A percentile compares a stretch with the other conserved stretches of the same genome.
phyloP scores from a whole-genome alignment of 2,888 invertebrate species.

The Dryobota labecula region DNA sequence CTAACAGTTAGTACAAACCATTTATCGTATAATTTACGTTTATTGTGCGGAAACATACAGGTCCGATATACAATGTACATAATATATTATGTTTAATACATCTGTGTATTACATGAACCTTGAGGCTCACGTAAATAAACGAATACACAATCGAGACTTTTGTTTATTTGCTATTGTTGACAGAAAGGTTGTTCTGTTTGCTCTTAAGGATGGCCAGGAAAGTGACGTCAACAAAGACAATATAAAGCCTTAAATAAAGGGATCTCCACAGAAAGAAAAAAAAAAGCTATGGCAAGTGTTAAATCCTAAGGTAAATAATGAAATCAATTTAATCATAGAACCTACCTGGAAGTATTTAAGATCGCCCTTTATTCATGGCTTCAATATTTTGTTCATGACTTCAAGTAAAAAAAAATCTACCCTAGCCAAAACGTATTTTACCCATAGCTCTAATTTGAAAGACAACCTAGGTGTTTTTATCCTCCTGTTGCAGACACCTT shows the following conservation, averaged over 20 bases:
- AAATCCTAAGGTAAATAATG: not conserved
- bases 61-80: slow-evolving; percentile 15
- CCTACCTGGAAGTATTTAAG: not conserved
- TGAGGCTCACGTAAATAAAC: slow-evolving; percentile 35
- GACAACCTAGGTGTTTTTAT: not conserved
- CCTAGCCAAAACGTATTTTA: not conserved
- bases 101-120: slow-evolving; percentile 8
- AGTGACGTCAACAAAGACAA: not conserved
- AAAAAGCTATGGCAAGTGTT: not conserved
- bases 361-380: not conserved
- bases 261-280: not conserved
- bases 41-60: slow-evolving; percentile 14
- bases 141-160: not conserved
- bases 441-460: not conserved
- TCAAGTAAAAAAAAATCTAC: not conserved
- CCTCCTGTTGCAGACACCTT: not conserved
- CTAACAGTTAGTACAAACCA: slow-evolving; percentile 17
- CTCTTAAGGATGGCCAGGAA: not conserved
- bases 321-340: slow-evolving; percentile 3
- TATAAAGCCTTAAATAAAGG: not conserved
- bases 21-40: slow-evolving; percentile 19
- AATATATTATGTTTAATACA: slow-evolving; percentile 16
- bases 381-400: not conserved
- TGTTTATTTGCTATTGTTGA: not conserved
- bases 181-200: not conserved